Evolutionary conservation across 2,888 invertebrate species (phyloP).

Genomic region (Aspidiotus rigidus): DNA sequence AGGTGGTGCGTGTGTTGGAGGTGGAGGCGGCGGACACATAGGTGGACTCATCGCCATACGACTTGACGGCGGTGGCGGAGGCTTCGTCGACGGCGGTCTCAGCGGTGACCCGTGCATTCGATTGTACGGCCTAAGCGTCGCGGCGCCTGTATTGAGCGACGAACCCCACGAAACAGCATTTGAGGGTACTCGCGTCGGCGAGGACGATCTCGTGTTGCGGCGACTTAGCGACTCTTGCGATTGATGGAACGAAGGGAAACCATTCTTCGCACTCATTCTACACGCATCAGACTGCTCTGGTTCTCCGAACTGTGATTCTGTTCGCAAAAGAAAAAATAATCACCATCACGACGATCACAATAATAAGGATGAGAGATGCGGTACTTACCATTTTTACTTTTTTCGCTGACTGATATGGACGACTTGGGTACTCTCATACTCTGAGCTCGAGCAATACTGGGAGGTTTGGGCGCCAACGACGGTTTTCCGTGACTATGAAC

Average conservation of each 20-base stretch:
- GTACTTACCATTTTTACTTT: constrained; percentile 21
- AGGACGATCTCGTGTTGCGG: constrained; percentile 35
- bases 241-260: constrained; percentile 48
- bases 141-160: constrained; percentile 41
- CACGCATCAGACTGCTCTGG: constrained; percentile 20
- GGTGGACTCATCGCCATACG: constrained; percentile 39
- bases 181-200: constrained; percentile 38
- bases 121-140: constrained; percentile 36
- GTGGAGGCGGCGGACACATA: constrained; percentile 41
- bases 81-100: constrained; percentile 51
- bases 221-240: constrained; percentile 46
- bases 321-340: neutral
- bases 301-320: constrained; percentile 18
- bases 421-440: constrained; percentile 76
- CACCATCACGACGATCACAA: neutral
- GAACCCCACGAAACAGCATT: constrained; percentile 39
- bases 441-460: constrained; percentile 60
- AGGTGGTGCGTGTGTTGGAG: constrained; percentile 40
- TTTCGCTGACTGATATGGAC: constrained; percentile 48
- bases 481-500: constrained; percentile 62
- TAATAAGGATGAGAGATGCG: neutral
- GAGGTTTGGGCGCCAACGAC: constrained; percentile 71
- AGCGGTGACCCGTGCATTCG: constrained; percentile 39
- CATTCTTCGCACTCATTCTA: constrained; percentile 43
- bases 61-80: constrained; percentile 50